Evolutionary conservation across 2,888 invertebrate species (phyloP).

Genomic region (Chrysina gloriosa): DNA sequence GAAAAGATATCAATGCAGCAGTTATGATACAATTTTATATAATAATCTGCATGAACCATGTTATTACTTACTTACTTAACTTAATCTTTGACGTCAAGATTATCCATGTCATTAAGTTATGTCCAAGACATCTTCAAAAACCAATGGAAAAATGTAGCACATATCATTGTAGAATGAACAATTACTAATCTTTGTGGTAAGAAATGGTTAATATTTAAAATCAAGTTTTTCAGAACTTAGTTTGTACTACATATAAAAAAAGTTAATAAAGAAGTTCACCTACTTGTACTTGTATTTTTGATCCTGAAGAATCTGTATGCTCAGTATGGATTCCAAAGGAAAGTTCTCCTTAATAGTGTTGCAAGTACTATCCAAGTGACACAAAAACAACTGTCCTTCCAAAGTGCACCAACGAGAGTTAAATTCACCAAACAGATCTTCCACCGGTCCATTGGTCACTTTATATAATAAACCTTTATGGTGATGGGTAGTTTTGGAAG

Average conservation of each 20-base stretch:
- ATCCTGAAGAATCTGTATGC: constrained; percentile 74
- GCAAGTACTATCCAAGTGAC: constrained; percentile 79
- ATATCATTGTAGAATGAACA: too few relatives aligned
- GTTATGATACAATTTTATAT: too few relatives aligned
- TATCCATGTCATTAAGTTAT: too few relatives aligned
- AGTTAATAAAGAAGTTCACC: constrained; percentile 44
- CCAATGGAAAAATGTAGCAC: too few relatives aligned
- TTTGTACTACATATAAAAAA: not conserved
- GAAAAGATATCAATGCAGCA: too few relatives aligned
- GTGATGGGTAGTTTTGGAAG: constrained; percentile 65
- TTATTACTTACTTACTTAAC: too few relatives aligned
- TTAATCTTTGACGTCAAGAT: too few relatives aligned
- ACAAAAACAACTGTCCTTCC: constrained; percentile 77
- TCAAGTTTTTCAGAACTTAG: too few relatives aligned
- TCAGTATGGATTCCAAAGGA: constrained; percentile 73
- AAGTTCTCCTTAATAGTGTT: constrained; percentile 77
- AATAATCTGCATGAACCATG: too few relatives aligned
- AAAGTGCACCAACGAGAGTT: constrained; percentile 79
- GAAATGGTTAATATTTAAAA: too few relatives aligned
- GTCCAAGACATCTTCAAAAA: not conserved
- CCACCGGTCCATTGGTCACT: constrained; percentile 72
- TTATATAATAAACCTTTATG: constrained; percentile 74
- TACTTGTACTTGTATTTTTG: constrained; percentile 65
- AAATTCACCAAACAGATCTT: constrained; percentile 81
- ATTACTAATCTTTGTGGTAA: too few relatives aligned